Base-by-base conservation (phyloP, 2,797 vertebrate species). In the Siniperca obscura region DNA sequence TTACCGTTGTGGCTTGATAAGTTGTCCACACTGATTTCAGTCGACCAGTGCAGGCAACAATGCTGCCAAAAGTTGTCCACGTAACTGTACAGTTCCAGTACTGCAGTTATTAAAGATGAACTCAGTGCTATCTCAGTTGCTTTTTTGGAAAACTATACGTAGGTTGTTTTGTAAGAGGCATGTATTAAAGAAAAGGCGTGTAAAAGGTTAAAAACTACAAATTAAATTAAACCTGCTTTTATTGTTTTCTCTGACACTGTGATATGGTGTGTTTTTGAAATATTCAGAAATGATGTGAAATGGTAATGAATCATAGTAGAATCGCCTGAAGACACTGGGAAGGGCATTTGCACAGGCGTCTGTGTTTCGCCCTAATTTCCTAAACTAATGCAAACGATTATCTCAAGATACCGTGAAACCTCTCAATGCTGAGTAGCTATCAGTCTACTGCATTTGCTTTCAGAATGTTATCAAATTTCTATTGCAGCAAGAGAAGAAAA, bases 201-300 rank as follows among this genome's bases (percentile, higher is more conserved):
- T 87, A 87, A 87, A 85, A 67, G 56, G 76, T 84, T 72, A 13
- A 86, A 78, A 82, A 66, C 68, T 53, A 71, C 57, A 84, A 75
- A 86, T 86, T 64, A 56, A 84, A 93, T 92, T 92, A 93, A 93
- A 91, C 74, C 70, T 85, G 83, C 50, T 60, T 81, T 89, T 82
- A 66, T 68, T 87, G 70, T 78, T 92, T 88, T 77, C 74, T 86
- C 78, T 83, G 62, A 76, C 9, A 12, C 48, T 36, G 16, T 79
- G 52, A 30, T 70, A 8, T 57, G 9, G 16, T 76, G 40, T 48
- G n/a, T 76, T 72, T 70, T 80, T 44, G 1, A 0, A 30, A 46
- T 6, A 19, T 22, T n/a, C 40, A 16, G 9, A 34, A 8, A 19
- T 76, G 4, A 56, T 22, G 30, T 59, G 22, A 21, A 55, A 55